Evolutionary conservation across 2,888 invertebrate genomes (phyloP).

Genomic region (Deroplatys truncata): DNA sequence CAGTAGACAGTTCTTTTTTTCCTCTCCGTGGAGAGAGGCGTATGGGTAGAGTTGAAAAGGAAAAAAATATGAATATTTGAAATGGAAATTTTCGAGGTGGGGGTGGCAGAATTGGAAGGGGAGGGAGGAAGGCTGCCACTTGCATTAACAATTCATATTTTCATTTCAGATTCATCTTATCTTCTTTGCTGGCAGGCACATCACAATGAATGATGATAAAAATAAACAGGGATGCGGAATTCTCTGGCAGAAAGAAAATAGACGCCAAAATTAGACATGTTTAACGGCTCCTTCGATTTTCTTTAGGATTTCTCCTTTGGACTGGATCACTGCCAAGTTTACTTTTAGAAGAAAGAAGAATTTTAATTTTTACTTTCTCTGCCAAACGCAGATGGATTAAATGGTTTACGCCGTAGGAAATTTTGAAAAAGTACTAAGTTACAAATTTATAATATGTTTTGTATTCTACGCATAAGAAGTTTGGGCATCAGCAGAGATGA

Average conservation of each 20-base stretch:
- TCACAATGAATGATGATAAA: constrained; percentile 7
- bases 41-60: background rate
- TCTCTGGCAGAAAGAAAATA: background rate
- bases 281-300: background rate
- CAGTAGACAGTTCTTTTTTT: background rate
- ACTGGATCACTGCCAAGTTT: background rate
- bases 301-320: background rate
- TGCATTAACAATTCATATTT: constrained; percentile 14
- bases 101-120: too few relatives aligned
- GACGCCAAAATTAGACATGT: background rate
- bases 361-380: too few relatives aligned
- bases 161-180: constrained; percentile 13
- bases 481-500: too few relatives aligned
- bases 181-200: background rate
- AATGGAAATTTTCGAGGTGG: background rate
- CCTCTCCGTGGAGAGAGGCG: too few relatives aligned
- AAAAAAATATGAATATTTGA: constrained; percentile 10
- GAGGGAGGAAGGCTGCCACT: background rate
- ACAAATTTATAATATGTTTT: too few relatives aligned
- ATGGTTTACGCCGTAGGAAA: too few relatives aligned
- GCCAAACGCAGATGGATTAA: too few relatives aligned
- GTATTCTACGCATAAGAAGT: too few relatives aligned
- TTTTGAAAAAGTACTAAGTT: too few relatives aligned
- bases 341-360: too few relatives aligned
- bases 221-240: background rate